A percentile compares a stretch with the other conserved stretches of the same genome.
Conservation (phyloP, 2,888 invertebrate genomes). For the Aphrophora alni region DNA sequence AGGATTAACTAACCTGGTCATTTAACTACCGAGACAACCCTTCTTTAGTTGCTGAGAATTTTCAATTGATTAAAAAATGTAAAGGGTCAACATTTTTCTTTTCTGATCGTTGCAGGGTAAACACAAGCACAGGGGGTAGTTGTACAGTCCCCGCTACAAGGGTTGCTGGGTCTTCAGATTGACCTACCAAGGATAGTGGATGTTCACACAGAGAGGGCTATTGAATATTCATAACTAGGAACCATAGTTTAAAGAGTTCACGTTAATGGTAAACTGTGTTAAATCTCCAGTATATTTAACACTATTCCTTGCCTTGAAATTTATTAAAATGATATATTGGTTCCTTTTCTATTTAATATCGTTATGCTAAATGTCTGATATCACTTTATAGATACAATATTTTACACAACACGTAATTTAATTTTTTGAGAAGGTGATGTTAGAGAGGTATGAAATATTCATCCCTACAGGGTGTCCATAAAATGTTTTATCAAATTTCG, state of each 20-base stretch:
- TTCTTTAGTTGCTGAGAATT: slow-evolving; percentile 22
- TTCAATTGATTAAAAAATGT: slow-evolving; percentile 30
- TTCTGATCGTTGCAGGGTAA: slow-evolving; percentile 41
- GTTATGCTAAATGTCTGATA: no score
- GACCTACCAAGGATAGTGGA: not conserved
- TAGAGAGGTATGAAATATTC: no score
- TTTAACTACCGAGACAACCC: slow-evolving; percentile 18
- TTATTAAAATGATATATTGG: no score
- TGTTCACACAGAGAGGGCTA: not conserved
- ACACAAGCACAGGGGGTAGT: slow-evolving; percentile 34
- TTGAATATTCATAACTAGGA: not conserved
- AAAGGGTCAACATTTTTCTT: slow-evolving; percentile 39
- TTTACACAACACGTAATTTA: no score
- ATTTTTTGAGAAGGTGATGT: no score
- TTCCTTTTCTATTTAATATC: no score
- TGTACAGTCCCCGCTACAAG: slow-evolving; percentile 28
- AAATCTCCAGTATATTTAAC: no score
- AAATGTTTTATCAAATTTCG: no score
- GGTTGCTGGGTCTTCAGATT: slow-evolving; percentile 6
- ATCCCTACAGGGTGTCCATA: no score
- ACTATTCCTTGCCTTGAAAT: no score
- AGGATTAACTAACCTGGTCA: slow-evolving; percentile 10
- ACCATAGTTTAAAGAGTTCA: not conserved
- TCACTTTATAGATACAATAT: no score
- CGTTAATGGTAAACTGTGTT: no score